Evolutionary conservation across 2,888 invertebrate species (phyloP).

Genomic region (Metalampra italica): DNA sequence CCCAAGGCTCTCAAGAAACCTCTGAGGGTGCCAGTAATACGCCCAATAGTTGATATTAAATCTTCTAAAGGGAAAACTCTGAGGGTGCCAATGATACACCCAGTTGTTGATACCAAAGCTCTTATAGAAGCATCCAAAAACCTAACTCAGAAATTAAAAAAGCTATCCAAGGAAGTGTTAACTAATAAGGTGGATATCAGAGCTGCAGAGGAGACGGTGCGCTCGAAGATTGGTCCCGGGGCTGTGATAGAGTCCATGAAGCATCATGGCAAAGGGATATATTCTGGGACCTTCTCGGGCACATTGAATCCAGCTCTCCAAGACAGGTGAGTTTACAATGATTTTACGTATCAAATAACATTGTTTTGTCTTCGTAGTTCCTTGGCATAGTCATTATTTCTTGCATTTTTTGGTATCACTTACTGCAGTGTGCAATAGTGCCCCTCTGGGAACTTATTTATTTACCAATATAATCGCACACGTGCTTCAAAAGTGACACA

Average conservation of each 20-base stretch:
- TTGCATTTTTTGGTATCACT: no score
- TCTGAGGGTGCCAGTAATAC: slow-evolving; percentile 42
- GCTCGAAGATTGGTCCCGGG: slow-evolving; percentile 76
- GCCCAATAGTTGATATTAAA: slow-evolving; percentile 80
- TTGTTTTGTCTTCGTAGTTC: not conserved
- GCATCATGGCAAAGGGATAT: slow-evolving; percentile 96
- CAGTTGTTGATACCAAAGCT: slow-evolving; percentile 83
- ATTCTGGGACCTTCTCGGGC: slow-evolving; percentile 97
- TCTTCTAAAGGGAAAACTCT: slow-evolving; percentile 81
- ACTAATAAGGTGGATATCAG: slow-evolving; percentile 81
- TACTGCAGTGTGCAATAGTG: no score
- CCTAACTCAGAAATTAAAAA: slow-evolving; percentile 93
- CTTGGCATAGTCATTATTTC: no score
- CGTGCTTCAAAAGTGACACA: no score
- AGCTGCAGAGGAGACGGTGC: slow-evolving; percentile 68
- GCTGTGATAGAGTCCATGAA: slow-evolving; percentile 95
- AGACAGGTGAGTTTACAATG: slow-evolving; percentile 77
- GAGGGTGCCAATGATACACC: slow-evolving; percentile 11
- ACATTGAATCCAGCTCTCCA: slow-evolving; percentile 95
- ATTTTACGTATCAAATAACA: not conserved
- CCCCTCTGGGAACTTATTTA: no score
- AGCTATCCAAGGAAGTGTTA: slow-evolving; percentile 92
- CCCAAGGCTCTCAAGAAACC: slow-evolving; percentile 61
- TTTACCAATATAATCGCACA: no score
- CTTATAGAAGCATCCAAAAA: slow-evolving; percentile 94